phyloP scores from a whole-genome alignment of 2,113 vertebrate species.

The Psettodes erumei region DNA sequence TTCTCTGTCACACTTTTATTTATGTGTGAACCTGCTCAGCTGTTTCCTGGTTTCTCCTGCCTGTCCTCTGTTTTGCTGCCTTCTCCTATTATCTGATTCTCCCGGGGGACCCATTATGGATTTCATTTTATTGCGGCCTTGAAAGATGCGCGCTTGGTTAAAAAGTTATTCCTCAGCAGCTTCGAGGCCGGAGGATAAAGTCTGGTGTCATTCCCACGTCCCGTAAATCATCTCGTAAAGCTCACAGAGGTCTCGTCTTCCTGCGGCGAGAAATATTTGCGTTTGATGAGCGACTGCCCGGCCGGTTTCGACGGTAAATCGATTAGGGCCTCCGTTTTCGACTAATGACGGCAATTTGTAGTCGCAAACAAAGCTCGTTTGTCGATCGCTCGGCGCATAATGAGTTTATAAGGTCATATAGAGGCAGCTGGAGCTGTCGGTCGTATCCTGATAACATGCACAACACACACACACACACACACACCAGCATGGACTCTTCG shows the following conservation, averaged over 20 bases:
- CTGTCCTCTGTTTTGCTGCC: background rate
- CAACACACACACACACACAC: too few species aligned
- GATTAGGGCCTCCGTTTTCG: constrained; percentile 1
- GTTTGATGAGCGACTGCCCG: constrained; percentile 12
- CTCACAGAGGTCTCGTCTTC: background rate
- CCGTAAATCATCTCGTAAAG: constrained; percentile 24
- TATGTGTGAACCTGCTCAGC: background rate
- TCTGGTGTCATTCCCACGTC: background rate
- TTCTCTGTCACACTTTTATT: too few species aligned
- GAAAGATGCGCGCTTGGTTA: background rate
- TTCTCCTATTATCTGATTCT: background rate
- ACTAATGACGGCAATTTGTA: constrained; percentile 4
- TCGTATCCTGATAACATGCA: constrained; percentile 16
- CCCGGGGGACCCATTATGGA: background rate
- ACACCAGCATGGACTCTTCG: too few species aligned
- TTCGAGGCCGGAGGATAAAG: background rate
- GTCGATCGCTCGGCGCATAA: constrained; percentile 7
- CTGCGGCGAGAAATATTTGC: background rate
- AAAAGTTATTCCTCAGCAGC: background rate
- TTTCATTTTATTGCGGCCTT: background rate
- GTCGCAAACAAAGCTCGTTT: constrained; percentile 26
- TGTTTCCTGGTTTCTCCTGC: background rate
- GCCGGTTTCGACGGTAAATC: too few species aligned
- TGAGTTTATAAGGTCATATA: constrained; percentile 26
- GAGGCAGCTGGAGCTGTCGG: constrained; percentile 2